These are phyloP conservation scores for Agrotis ipsilon DNA, from an alignment of 2,888 invertebrate genomes.

Conservation along the genomic window DNA sequence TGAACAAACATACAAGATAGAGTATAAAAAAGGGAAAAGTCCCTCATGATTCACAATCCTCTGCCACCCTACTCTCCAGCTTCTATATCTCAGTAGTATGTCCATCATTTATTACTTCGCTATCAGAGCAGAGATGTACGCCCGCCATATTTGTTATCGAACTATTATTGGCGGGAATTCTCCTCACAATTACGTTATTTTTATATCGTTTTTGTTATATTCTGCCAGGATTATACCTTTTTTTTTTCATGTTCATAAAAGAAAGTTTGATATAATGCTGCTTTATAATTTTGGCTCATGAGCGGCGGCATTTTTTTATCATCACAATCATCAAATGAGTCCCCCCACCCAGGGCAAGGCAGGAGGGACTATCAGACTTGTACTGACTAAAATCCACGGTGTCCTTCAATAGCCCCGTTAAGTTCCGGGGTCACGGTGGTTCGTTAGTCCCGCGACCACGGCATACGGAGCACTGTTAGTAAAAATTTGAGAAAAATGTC, in stretches of 20 bases:
- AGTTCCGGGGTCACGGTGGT: too few relatives aligned
- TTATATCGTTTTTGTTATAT: constrained; percentile 37
- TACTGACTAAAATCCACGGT: too few relatives aligned
- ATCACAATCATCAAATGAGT: too few relatives aligned
- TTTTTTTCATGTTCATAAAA: not conserved
- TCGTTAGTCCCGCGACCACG: too few relatives aligned
- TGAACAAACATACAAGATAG: too few relatives aligned
- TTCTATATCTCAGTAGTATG: constrained; percentile 70
- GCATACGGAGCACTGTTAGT: too few relatives aligned
- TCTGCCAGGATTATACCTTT: constrained; percentile 7
- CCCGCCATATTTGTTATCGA: constrained; percentile 72
- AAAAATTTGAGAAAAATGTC: too few relatives aligned
- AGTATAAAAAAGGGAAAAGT: too few relatives aligned
- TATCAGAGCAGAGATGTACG: constrained; percentile 73
- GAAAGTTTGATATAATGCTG: not conserved
- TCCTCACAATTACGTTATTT: constrained; percentile 48
- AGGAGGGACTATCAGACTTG: too few relatives aligned
- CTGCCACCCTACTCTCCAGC: constrained; percentile 66
- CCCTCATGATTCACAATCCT: not conserved
- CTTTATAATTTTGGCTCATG: not conserved
- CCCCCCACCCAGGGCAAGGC: too few relatives aligned
- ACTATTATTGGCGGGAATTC: constrained; percentile 67
- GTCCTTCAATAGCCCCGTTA: too few relatives aligned
- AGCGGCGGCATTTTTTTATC: too few relatives aligned
- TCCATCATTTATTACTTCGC: constrained; percentile 84